A percentile compares a stretch with the other conserved stretches of the same genome.
Conservation (phyloP, 2,113 vertebrate genomes). For the Peromyscus polionotus region DNA sequence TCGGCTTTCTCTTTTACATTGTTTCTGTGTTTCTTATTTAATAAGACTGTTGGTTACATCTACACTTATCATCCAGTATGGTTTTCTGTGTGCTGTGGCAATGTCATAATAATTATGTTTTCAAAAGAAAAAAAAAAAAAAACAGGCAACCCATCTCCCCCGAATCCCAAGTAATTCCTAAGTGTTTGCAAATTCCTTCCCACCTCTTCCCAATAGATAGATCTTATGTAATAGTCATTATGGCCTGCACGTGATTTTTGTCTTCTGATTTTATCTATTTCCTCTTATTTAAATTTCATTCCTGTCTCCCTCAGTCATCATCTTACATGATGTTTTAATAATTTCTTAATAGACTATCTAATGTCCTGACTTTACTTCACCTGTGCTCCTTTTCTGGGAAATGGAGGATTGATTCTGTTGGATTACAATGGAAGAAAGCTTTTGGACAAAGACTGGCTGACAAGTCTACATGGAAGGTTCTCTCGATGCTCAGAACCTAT, state of each 20-base stretch:
- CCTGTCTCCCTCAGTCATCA: not conserved
- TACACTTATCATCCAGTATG: conserved; percentile 13
- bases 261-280: not conserved
- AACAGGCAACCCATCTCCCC: not conserved
- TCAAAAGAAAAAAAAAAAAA: not conserved
- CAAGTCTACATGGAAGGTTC: not conserved
- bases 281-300: conserved; percentile 42
- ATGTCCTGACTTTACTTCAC: not conserved
- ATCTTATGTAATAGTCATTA: not conserved
- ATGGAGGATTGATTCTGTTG: not conserved
- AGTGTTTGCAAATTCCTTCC: not conserved
- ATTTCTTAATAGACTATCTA: not conserved
- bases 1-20: too few relatives aligned
- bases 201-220: not conserved
- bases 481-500: too few relatives aligned
- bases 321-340: not conserved
- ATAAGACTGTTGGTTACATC: too few relatives aligned
- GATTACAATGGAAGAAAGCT: not conserved
- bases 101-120: not conserved
- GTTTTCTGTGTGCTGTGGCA: not conserved
- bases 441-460: not conserved
- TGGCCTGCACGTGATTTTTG: not conserved
- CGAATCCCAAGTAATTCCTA: not conserved
- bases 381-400: not conserved
- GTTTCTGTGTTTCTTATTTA: too few relatives aligned